Evolutionary conservation across 2,888 invertebrate genomes (phyloP), one percentile per base, ranked within the genome.

Genomic region (Cephus pulcher): DNA sequence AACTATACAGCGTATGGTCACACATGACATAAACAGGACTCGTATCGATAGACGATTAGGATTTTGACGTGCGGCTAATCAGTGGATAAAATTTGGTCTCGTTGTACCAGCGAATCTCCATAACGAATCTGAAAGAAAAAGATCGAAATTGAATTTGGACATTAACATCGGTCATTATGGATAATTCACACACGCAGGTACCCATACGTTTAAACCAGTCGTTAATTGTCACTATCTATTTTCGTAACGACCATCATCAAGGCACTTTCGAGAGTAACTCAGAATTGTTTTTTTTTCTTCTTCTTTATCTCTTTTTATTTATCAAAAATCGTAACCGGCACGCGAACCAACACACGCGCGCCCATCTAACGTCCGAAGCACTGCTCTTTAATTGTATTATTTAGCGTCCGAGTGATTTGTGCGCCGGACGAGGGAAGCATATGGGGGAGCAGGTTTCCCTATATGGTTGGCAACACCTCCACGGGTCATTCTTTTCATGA

Each of bases 301-400:
- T 23, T 40, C 12, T 40, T 12, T 15, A 0, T 40, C 1, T 40
- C 6, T 15, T 9, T 40, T 56, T 56, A 6, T 23, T 56, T 56
- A 1, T 56, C 56, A 56, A 56, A 56, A 23, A 56, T 56, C 56
- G 2, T 56, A 56, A 56, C 23, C 23, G 23, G 23, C 56, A 56
- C 56, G 56, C 56, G 56, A 56, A 56, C 56, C 56, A 56, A 56
- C 56, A 40, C 40, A 15, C 23, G 56, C 23, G 23, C 56, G 0
- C 23, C 2, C 9, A 1, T 56, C 56, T 56, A 56, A 56, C 56
- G 56, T 56, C 23, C 56, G 2, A 23, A 56, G 23, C 56, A 0
- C 56, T 56, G 56, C 23, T 56, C 56, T 82, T 85, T 84, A 84
- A 86, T 86, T 84, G 83, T 82, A 84, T 86, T 85, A 86, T 82